A percentile compares a stretch with the other conserved stretches of the same genome.
phyloP scores from a whole-genome alignment of 2,113 vertebrate species.

The Rousettus leschenaultii region DNA sequence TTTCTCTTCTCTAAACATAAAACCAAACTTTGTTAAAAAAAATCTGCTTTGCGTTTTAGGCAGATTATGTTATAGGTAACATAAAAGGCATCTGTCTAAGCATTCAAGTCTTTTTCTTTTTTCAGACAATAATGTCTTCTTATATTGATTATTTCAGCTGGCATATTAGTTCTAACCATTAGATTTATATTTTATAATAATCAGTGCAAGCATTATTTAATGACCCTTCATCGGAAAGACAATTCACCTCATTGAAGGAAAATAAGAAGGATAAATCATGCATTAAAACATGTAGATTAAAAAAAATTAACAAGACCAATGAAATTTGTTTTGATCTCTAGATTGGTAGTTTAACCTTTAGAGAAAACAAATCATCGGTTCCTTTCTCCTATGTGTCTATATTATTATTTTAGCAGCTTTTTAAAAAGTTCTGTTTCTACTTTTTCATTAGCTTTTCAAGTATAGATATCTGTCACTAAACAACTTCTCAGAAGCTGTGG shows the following conservation, averaged over 20 bases:
- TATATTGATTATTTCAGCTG: neutral
- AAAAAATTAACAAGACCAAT: neutral
- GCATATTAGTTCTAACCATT: neutral
- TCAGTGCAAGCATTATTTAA: neutral
- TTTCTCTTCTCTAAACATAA: neutral
- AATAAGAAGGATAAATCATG: neutral
- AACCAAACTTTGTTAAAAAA: neutral
- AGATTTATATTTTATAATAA: slow-evolving; percentile 11
- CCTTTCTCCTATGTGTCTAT: neutral
- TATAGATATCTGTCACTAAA: neutral
- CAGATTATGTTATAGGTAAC: neutral
- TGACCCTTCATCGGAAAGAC: neutral
- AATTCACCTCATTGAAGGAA: neutral
- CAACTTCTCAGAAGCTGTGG: neutral
- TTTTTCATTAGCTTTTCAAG: slow-evolving; percentile 18
- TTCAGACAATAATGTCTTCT: neutral
- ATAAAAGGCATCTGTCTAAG: neutral
- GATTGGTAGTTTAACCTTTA: neutral
- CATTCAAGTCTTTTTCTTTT: neutral
- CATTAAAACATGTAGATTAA: neutral
- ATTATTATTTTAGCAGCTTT: slow-evolving; percentile 6
- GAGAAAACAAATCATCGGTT: slow-evolving; percentile 9
- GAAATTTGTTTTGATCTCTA: neutral
- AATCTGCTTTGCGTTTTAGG: neutral
- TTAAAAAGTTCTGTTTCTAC: neutral